Evolutionary conservation across 2,113 vertebrate species (phyloP).

Genomic region (Mystacornis crossleyi): DNA sequence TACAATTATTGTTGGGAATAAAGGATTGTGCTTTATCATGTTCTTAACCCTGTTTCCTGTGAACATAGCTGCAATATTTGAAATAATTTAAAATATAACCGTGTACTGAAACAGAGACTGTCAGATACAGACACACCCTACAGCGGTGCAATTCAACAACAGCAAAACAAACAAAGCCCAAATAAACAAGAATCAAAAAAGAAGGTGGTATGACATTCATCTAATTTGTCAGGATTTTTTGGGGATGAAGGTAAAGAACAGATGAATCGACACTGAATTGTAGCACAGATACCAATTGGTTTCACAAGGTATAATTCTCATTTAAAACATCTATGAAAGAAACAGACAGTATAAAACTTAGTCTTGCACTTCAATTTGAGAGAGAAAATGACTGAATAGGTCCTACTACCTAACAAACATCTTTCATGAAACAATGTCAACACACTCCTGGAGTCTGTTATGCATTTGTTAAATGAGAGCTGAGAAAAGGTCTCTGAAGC

Average conservation of each 20-base stretch:
- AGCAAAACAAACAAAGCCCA: background rate
- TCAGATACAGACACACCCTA: constrained; percentile 7
- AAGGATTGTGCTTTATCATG: background rate
- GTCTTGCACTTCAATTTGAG: constrained; percentile 6
- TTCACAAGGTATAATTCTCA: constrained; percentile 51
- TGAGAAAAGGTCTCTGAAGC: background rate
- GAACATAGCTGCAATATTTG: background rate
- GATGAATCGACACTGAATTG: constrained; percentile 50
- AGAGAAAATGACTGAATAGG: background rate
- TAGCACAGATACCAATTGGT: constrained; percentile 40
- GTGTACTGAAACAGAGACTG: constrained; percentile 16
- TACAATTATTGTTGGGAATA: background rate
- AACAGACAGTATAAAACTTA: background rate
- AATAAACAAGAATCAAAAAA: background rate
- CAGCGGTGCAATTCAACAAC: background rate
- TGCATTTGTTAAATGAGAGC: background rate
- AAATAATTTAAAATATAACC: background rate
- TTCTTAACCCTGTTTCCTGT: constrained; percentile 4
- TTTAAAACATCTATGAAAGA: constrained; percentile 42
- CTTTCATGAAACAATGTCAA: background rate
- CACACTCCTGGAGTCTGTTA: background rate
- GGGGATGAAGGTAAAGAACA: constrained; percentile 16
- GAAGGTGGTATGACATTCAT: background rate
- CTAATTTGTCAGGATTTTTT: constrained; percentile 45
- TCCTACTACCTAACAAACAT: background rate